Base-by-base conservation (phyloP, 2,888 invertebrate genomes). In the Scrobipalpa atriplicella region DNA sequence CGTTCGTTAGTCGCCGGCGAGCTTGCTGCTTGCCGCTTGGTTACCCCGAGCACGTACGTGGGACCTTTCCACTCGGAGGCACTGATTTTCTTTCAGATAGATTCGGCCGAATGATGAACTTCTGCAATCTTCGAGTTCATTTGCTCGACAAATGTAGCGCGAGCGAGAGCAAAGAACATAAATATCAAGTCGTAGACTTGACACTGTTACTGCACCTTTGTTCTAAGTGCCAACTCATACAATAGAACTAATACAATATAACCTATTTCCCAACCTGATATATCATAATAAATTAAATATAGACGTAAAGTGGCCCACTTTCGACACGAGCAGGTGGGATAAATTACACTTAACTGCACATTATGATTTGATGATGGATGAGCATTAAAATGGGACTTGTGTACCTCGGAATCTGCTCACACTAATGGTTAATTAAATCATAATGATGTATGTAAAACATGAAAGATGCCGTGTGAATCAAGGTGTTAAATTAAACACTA, bases 41-140 rank as follows among this genome's bases (percentile, higher is more conserved):
- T 81, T 87, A 91, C 75, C 77, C 92, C 75, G 82, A 75, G 85
- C 92, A 92, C 92, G 92, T 92, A 89, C 85, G 82, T 83, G 84
- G 80, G 86, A 90, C 90, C 90, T 90, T 91, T 91, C 86, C 89
- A 86, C 87, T 87, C 83, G 82, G 79, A 76, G 79, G 83, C 87
- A 83, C 90, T 89, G 92, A 92, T 92, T 92, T 90, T 90, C 84
- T 88, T 82, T 83, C 75, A 76, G 77, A 60, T 75, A 78, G 80
- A 81, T 82, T 79, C 80, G 78, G 79, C 75, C 76, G 81, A 85
- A 85, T 85, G 80, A 85, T 83, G 80, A 86, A 84, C 80, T 86
- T 83, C 78, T 76, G 78, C 79, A 81, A 82, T 85, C 81, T 85
- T 82, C 75, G 75, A 78, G 71, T 83, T 86, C 79, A 82, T 84